Evolutionary conservation across 2,113 vertebrate species (phyloP).

Genomic region (Proteles cristata): DNA sequence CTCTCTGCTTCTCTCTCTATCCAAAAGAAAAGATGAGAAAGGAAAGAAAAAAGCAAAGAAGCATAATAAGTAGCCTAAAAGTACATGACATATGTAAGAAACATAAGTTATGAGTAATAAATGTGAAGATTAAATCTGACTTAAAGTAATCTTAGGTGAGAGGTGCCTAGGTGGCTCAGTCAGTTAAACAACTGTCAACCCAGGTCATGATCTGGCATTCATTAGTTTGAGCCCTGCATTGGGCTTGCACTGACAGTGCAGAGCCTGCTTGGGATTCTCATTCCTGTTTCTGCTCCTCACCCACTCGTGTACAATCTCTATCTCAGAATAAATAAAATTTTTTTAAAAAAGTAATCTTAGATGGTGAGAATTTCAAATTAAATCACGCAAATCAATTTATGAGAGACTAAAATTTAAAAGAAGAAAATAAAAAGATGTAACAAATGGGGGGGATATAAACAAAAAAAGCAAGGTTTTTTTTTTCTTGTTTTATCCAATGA

Average conservation of each 20-base stretch:
- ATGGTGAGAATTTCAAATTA: not conserved
- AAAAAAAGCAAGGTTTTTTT: not conserved
- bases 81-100: not conserved
- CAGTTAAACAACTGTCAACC: too few species aligned
- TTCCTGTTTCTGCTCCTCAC: too few species aligned
- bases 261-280: too few species aligned
- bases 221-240: too few species aligned
- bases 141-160: conserved; percentile 17
- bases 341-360: not conserved
- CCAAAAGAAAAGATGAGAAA: too few species aligned
- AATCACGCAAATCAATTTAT: not conserved
- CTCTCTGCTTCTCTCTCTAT: too few species aligned
- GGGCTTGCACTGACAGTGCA: too few species aligned
- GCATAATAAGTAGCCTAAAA: not conserved
- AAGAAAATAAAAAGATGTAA: not conserved
- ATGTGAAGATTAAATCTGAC: not conserved
- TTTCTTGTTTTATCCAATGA: not conserved
- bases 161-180: too few species aligned
- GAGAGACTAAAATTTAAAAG: conserved; percentile 28
- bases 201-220: too few species aligned
- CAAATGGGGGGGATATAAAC: not conserved
- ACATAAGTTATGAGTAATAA: conserved; percentile 39
- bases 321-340: too few species aligned
- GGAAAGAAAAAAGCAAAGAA: not conserved
- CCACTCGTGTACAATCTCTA: too few species aligned